Percentiles rank a stretch among this genome's conserved stretches.
Conservation (phyloP, 2,888 invertebrate species). For the Lycia hirtaria region DNA sequence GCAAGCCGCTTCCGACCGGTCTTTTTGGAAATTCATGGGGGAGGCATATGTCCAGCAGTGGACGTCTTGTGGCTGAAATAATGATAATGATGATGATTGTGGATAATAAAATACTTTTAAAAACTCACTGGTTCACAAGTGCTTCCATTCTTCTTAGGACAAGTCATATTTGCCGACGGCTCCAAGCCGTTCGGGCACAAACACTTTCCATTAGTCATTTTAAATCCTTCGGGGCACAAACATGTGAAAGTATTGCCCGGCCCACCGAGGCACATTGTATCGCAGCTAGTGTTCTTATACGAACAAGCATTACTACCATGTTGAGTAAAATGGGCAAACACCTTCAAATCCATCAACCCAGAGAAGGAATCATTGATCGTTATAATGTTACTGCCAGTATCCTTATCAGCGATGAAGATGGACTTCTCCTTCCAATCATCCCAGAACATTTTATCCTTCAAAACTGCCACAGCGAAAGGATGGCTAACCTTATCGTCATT, state of each 20-base stretch:
- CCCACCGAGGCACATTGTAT: constrained; percentile 91
- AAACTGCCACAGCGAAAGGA: constrained; percentile 94
- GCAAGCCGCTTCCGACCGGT: too few species aligned
- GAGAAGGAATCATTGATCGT: constrained; percentile 87
- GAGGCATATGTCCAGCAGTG: too few species aligned
- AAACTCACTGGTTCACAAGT: constrained; percentile 82
- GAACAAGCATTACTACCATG: constrained; percentile 90
- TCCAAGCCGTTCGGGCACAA: constrained; percentile 89
- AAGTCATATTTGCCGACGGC: constrained; percentile 89
- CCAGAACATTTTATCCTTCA: constrained; percentile 95
- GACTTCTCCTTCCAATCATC: constrained; percentile 94
- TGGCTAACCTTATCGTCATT: constrained; percentile 89
- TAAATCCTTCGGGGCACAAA: constrained; percentile 92
- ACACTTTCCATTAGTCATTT: constrained; percentile 85
- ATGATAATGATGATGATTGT: too few species aligned
- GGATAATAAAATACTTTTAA: background rate
- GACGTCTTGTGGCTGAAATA: too few species aligned
- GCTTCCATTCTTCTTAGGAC: constrained; percentile 85
- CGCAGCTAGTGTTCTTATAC: constrained; percentile 86
- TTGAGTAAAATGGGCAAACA: constrained; percentile 91
- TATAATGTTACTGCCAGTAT: constrained; percentile 87
- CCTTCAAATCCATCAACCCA: constrained; percentile 93
- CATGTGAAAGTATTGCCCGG: constrained; percentile 89
- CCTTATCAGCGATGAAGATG: constrained; percentile 92
- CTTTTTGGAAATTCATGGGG: too few species aligned